phyloP scores from a whole-genome alignment of 92 coral and sea anemone genomes.

The Diadumene lineata region DNA sequence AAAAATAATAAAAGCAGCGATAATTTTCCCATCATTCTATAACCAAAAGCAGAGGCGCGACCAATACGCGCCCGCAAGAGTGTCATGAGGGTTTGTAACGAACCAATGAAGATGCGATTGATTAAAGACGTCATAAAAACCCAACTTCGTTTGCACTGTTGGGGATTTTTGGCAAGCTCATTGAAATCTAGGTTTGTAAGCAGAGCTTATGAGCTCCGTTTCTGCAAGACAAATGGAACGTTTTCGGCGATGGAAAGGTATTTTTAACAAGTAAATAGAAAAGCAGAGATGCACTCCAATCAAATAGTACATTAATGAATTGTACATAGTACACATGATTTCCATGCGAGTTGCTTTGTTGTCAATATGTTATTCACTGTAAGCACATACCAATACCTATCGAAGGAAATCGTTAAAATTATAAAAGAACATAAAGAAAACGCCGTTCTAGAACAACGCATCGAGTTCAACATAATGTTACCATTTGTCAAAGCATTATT shows the following conservation, averaged over 20 bases:
- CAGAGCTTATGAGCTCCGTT: neutral
- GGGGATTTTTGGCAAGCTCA: constrained; percentile 4
- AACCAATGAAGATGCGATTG: constrained; percentile 2
- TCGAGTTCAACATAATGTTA: neutral
- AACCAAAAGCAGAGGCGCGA: neutral
- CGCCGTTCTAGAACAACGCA: neutral
- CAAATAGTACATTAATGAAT: neutral
- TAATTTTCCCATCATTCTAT: neutral
- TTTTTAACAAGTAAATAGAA: neutral
- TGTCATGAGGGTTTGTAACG: neutral
- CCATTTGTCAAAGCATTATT: neutral
- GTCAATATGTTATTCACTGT: neutral
- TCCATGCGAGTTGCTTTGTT: neutral
- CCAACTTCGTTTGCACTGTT: neutral
- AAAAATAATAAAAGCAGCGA: neutral
- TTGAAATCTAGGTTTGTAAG: neutral
- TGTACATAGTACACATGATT: neutral
- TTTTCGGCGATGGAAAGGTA: constrained; percentile 9
- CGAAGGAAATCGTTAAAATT: neutral
- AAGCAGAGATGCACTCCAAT: neutral
- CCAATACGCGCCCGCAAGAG: neutral
- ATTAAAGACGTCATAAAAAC: constrained; percentile 1
- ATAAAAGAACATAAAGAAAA: too few relatives aligned
- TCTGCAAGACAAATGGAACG: constrained; percentile 3
- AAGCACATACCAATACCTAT: neutral